phyloP scores from a whole-genome alignment of 2,113 vertebrate genomes.

The Azemiops feae region DNA sequence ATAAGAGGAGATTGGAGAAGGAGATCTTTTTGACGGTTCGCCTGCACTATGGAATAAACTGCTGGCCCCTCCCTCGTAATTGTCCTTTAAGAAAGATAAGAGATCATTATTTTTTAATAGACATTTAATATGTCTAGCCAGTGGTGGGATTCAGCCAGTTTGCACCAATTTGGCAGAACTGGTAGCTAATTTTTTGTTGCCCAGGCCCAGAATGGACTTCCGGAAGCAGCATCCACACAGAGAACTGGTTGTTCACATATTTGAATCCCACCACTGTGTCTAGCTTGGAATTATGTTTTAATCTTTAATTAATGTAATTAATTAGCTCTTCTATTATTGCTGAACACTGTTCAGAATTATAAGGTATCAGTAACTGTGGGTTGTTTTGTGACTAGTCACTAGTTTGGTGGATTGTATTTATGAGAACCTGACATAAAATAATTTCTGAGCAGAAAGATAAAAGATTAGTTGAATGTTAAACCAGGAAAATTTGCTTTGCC shows the following conservation, averaged over 20 bases:
- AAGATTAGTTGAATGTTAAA: neutral
- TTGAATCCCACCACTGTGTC: too few relatives aligned
- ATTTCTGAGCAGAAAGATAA: conserved; percentile 3
- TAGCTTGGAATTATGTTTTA: neutral
- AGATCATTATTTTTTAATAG: neutral
- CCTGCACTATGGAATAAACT: neutral
- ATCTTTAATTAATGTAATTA: neutral
- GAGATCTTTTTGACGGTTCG: neutral
- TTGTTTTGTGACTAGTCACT: too few relatives aligned
- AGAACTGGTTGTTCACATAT: too few relatives aligned
- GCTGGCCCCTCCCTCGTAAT: neutral
- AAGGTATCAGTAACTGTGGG: neutral
- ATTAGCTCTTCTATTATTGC: neutral
- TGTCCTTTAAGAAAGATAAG: neutral
- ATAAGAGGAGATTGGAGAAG: neutral
- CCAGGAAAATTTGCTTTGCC: neutral
- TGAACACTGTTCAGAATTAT: neutral
- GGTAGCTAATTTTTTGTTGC: too few relatives aligned
- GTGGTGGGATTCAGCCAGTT: too few relatives aligned
- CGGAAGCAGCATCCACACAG: too few relatives aligned
- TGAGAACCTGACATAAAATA: neutral
- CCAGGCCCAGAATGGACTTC: too few relatives aligned
- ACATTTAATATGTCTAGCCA: neutral
- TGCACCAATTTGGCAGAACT: too few relatives aligned
- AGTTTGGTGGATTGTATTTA: neutral